Base-by-base conservation (phyloP, 1,140 invertebrate genomes). In the Trachymyrmex septentrionalis region DNA sequence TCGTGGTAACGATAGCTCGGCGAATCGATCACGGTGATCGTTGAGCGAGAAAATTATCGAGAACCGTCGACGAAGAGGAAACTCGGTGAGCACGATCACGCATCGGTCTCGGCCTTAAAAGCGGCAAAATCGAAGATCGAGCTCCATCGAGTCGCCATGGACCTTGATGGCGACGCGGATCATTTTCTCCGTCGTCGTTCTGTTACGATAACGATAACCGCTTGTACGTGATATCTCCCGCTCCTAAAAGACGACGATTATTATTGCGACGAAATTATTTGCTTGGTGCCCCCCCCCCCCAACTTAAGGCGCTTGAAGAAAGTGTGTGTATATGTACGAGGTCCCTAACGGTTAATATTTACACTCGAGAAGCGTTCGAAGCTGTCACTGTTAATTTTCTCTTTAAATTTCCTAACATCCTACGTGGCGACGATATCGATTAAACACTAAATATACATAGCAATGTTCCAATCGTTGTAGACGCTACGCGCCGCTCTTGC, bases 391-490 rank as follows among this genome's bases (percentile, higher is more conserved):
- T 90, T 90, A 90, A 55, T 72, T 75, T 87, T 87, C 27, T 64
- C 57, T 53, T 66, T 86, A 86, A 86, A 75, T 75, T 75, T 86
- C 21, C 66, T 84, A 88, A 88, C 87, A 87, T 85, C 71, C 89
- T 91, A 91, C 75, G 69, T 87, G 82, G 89, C 85, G 85, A 91
- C 86, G 81, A 90, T 89, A 87, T 90, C 85, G 89, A 91, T 91
- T 91, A 91, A 87, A 91, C 87, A 87, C 87, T 91, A 91, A 88
- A 91, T 91, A 91, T 89, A 92, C 81, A 88, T 92, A 81, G 66
- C 86, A 87, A 92, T 61, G 84, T 92, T 85, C 87, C 87, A 91
- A 90, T 94, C 93, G 93, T 94, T 95, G 92, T 94, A 94, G 75
- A 94, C 91, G 93, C 66, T 87, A 67, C 88, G 75, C 86, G 86